These are phyloP conservation scores for Nomada flava DNA, from an alignment of 2,888 invertebrate species.

Conservation along the genomic window DNA sequence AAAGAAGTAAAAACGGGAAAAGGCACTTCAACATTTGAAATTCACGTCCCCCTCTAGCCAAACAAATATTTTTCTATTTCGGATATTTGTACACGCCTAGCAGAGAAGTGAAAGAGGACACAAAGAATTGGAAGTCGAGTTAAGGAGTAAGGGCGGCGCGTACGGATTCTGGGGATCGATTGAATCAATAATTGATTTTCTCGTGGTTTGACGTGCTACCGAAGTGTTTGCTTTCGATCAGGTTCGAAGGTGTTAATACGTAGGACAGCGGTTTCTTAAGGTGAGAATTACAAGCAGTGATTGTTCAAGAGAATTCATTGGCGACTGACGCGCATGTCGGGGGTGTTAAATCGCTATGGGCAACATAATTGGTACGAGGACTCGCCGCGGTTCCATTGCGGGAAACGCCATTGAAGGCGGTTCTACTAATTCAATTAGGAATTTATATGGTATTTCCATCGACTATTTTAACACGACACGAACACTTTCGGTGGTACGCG, in stretches of 20 bases:
- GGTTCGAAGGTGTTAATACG: slow-evolving; percentile 75
- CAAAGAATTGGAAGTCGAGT: slow-evolving; percentile 54
- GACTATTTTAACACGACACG: slow-evolving; percentile 46
- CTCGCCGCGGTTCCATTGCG: slow-evolving; percentile 39
- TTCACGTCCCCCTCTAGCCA: background rate
- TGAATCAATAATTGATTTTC: slow-evolving; percentile 69
- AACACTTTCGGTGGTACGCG: slow-evolving; percentile 19
- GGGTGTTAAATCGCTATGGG: slow-evolving; percentile 63
- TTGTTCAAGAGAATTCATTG: slow-evolving; percentile 69
- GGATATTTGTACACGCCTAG: slow-evolving; percentile 34
- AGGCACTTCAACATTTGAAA: background rate
- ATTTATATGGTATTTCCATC: slow-evolving; percentile 69
- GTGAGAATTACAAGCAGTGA: slow-evolving; percentile 76
- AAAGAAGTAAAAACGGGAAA: background rate
- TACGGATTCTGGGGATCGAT: slow-evolving; percentile 59
- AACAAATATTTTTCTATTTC: background rate
- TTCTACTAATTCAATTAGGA: slow-evolving; percentile 74
- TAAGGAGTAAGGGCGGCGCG: slow-evolving; percentile 51
- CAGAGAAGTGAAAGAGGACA: slow-evolving; percentile 44
- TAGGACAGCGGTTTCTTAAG: slow-evolving; percentile 62
- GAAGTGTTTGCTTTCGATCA: slow-evolving; percentile 77
- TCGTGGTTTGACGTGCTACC: slow-evolving; percentile 42
- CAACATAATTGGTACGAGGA: slow-evolving; percentile 60
- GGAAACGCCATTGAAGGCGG: slow-evolving; percentile 42
- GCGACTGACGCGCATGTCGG: slow-evolving; percentile 41